phyloP scores from a whole-genome alignment of 2,888 invertebrate genomes.

The Eristalis tenax region DNA sequence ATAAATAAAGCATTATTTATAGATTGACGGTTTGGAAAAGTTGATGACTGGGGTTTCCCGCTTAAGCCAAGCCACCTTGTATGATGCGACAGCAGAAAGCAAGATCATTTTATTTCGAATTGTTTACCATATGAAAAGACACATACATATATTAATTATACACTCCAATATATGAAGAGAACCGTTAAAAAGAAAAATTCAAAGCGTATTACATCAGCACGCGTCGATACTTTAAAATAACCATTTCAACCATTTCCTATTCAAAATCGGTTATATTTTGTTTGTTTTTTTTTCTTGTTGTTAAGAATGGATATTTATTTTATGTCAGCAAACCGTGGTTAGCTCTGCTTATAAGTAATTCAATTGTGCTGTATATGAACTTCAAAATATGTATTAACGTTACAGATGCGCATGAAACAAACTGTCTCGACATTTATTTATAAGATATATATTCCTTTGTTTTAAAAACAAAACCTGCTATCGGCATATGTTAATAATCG shows the following conservation, averaged over 20 bases:
- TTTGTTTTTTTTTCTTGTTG: background rate
- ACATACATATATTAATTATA: conserved; percentile 19
- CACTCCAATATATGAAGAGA: conserved; percentile 7
- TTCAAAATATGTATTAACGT: conserved; percentile 9
- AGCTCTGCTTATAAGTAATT: conserved; percentile 20
- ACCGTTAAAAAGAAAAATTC: background rate
- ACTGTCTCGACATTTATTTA: conserved; percentile 6
- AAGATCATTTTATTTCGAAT: background rate
- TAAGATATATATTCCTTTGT: background rate
- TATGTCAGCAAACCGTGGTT: background rate
- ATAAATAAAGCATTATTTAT: too few relatives aligned
- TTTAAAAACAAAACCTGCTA: background rate
- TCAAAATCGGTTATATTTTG: background rate
- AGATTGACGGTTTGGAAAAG: too few relatives aligned
- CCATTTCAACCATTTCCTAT: background rate
- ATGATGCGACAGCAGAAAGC: background rate
- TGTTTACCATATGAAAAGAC: too few relatives aligned
- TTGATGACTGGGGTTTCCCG: background rate
- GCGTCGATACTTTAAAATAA: background rate
- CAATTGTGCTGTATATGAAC: conserved; percentile 26
- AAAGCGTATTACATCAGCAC: conserved; percentile 6
- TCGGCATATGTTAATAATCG: background rate
- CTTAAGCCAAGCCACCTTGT: background rate
- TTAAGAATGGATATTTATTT: background rate
- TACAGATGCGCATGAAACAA: conserved; percentile 18